These are phyloP conservation scores for Pardalotus punctatus DNA, from an alignment of 2,113 vertebrate genomes.

Conservation along the genomic window DNA sequence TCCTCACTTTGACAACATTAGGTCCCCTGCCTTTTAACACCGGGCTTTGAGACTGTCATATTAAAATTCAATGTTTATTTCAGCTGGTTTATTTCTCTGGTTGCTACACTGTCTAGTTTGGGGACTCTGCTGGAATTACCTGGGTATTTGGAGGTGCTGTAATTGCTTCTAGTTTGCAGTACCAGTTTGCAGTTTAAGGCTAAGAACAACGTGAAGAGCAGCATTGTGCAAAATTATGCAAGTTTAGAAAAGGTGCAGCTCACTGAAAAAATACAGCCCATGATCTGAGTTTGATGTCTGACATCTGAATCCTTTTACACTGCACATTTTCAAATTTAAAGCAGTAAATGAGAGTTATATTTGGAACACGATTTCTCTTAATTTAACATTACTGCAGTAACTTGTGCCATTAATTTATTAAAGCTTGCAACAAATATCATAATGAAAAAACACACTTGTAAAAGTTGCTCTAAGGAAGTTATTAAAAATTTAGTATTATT, in stretches of 20 bases:
- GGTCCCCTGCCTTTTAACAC: neutral
- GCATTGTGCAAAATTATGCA: fast-evolving
- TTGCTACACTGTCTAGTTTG: neutral
- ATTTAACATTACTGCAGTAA: neutral
- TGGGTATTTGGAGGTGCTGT: neutral
- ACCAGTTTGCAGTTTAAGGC: neutral
- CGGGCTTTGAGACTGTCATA: neutral
- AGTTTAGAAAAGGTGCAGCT: neutral
- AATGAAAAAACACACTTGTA: neutral
- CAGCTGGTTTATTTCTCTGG: neutral
- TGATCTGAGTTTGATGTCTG: neutral
- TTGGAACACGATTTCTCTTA: neutral
- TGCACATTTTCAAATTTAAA: neutral
- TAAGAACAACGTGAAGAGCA: neutral
- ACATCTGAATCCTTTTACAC: neutral
- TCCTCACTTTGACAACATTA: neutral
- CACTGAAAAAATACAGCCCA: neutral
- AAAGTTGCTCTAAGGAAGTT: neutral
- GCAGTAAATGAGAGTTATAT: neutral
- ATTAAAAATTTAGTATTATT: neutral
- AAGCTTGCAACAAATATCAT: neutral
- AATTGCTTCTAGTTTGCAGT: neutral
- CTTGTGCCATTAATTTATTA: neutral
- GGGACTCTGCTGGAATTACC: neutral
- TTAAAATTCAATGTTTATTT: neutral